phyloP scores from a whole-genome alignment of 2,888 invertebrate genomes.

The Polydrusus cervinus region DNA sequence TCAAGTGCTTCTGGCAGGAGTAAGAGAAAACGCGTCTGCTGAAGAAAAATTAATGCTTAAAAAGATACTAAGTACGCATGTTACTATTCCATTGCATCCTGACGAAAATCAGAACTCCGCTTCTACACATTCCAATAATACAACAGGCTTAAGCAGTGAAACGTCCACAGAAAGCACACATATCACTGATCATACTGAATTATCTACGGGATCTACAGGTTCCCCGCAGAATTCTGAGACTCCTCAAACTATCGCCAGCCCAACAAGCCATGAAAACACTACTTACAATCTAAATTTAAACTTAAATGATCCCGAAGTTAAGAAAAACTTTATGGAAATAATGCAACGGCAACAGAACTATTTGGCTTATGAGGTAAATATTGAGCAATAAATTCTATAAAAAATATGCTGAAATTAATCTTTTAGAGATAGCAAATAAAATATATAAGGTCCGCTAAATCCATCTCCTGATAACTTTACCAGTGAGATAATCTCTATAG shows the following conservation, averaged over 20 bases:
- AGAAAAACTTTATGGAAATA: conserved; percentile 47
- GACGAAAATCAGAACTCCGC: not conserved
- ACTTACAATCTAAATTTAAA: conserved; percentile 41
- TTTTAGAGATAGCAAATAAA: too few relatives aligned
- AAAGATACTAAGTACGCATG: conserved; percentile 40
- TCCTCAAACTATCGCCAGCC: not conserved
- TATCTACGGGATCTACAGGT: not conserved
- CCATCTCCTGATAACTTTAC: too few relatives aligned
- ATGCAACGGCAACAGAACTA: conserved; percentile 48
- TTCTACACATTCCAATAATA: not conserved
- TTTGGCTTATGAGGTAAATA: conserved; percentile 11
- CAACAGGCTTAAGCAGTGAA: not conserved
- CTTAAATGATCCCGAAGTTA: conserved; percentile 42
- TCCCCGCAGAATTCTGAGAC: not conserved
- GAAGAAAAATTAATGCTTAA: conserved; percentile 47
- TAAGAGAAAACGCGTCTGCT: conserved; percentile 39
- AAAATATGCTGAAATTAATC: too few relatives aligned
- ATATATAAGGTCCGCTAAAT: too few relatives aligned
- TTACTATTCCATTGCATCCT: not conserved
- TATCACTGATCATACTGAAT: not conserved
- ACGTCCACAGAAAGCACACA: not conserved
- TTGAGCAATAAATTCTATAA: not conserved
- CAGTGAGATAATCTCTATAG: too few relatives aligned
- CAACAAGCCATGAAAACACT: conserved; percentile 11
- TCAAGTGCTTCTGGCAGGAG: conserved; percentile 34